Evolutionary conservation across 2,113 vertebrate species (phyloP).

Genomic region (Bagarius yarrelli): DNA sequence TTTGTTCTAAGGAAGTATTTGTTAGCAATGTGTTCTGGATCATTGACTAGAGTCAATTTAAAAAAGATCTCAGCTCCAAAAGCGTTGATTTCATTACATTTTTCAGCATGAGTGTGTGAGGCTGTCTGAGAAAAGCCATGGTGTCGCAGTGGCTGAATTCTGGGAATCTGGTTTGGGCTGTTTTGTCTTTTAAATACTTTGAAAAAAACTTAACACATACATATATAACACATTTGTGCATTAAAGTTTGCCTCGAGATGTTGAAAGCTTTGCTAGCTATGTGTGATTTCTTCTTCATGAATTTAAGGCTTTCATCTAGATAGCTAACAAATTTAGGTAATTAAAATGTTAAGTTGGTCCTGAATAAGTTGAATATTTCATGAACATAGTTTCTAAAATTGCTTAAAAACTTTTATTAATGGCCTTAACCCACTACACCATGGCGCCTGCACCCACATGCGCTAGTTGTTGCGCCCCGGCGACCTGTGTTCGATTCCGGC

Average conservation of each 20-base stretch:
- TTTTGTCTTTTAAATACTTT: neutral
- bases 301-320: neutral
- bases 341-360: too few species aligned
- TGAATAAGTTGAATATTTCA: too few species aligned
- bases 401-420: too few species aligned
- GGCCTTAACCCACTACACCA: too few species aligned
- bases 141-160: neutral
- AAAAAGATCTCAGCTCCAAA: neutral
- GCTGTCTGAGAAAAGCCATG: neutral
- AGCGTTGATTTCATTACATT: neutral
- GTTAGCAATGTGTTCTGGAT: constrained; percentile 18
- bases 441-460: too few species aligned
- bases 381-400: too few species aligned
- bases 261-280: neutral
- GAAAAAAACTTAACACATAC: neutral
- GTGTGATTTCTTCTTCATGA: neutral
- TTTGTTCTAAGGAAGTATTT: constrained; percentile 8
- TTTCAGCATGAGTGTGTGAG: neutral
- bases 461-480: too few species aligned
- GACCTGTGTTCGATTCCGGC: too few species aligned
- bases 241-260: neutral
- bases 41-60: constrained; percentile 2
- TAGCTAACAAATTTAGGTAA: too few species aligned
- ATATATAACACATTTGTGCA: neutral
- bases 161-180: neutral